Conservation (phyloP, 2,113 vertebrate genomes). For the Larimichthys polyactis region DNA sequence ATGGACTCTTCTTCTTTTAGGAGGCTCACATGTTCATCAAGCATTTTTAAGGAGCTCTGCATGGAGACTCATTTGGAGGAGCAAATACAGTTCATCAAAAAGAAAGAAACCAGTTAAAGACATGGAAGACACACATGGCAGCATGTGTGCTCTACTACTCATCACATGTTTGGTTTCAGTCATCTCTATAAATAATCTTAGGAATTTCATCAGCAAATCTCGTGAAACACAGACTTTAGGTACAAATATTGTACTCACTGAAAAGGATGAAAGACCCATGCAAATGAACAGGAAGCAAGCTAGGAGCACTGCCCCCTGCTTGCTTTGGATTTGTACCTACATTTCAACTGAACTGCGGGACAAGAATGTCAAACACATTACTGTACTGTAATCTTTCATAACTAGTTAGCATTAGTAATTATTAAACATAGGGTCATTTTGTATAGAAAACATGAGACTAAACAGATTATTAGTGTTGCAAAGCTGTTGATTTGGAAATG, state of each 20-base stretch:
- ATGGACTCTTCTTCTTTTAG: conserved; percentile 17
- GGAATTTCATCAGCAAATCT: conserved; percentile 16
- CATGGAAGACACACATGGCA: background rate
- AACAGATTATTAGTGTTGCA: background rate
- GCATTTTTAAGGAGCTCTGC: conserved; percentile 7
- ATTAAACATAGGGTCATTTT: background rate
- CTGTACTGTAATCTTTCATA: background rate
- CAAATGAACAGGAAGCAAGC: conserved; percentile 11
- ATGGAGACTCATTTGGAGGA: conserved; percentile 14
- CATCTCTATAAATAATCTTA: background rate
- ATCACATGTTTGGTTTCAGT: background rate
- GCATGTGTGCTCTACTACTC: background rate
- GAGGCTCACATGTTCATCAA: conserved; percentile 19
- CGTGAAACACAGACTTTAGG: background rate
- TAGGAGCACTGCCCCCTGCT: background rate
- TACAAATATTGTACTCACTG: background rate
- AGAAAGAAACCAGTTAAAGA: conserved; percentile 18
- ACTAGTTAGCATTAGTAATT: background rate
- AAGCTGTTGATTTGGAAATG: background rate
- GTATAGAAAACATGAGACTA: background rate
- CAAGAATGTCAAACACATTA: background rate
- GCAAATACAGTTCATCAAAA: conserved; percentile 23
- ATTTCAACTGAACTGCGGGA: background rate
- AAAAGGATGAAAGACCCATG: conserved; percentile 23
- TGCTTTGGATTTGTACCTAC: background rate